These are phyloP conservation scores for Gephyroberyx darwinii DNA, from an alignment of 2,797 vertebrate genomes.

Conservation along the genomic window DNA sequence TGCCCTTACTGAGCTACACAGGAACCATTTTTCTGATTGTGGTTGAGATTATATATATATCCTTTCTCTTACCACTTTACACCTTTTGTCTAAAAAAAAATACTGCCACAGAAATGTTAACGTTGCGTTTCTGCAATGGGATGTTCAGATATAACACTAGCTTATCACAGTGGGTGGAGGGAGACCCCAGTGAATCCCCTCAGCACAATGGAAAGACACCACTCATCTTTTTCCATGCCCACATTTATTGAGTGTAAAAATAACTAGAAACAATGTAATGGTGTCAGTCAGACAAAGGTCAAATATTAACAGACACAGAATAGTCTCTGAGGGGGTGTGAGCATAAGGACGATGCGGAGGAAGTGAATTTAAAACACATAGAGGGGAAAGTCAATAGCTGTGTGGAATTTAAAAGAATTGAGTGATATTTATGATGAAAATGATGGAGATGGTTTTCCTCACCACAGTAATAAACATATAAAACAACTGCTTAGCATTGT, in stretches of 20 bases:
- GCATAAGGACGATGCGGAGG: background rate
- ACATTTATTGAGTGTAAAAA: constrained; percentile 27
- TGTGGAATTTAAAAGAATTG: too few species aligned
- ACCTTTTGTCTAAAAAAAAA: background rate
- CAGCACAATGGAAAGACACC: background rate
- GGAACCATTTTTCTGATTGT: too few species aligned
- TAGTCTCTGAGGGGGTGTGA: background rate
- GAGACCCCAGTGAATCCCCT: constrained; percentile 61
- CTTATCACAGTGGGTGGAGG: constrained; percentile 46
- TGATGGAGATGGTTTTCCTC: background rate
- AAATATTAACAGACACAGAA: constrained; percentile 1
- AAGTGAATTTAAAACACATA: background rate
- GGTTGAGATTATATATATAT: background rate
- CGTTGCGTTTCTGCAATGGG: background rate
- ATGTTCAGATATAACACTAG: background rate
- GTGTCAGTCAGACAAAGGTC: constrained; percentile 14
- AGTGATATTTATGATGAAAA: background rate
- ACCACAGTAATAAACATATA: constrained; percentile 24
- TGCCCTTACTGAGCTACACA: too few species aligned
- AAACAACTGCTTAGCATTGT: background rate
- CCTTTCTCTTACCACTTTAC: background rate
- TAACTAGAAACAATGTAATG: background rate
- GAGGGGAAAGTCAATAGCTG: too few species aligned
- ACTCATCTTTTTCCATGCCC: constrained; percentile 49
- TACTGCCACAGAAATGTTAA: background rate